Conservation (phyloP, 2,888 invertebrate species). For the Choreutis nemorana region DNA sequence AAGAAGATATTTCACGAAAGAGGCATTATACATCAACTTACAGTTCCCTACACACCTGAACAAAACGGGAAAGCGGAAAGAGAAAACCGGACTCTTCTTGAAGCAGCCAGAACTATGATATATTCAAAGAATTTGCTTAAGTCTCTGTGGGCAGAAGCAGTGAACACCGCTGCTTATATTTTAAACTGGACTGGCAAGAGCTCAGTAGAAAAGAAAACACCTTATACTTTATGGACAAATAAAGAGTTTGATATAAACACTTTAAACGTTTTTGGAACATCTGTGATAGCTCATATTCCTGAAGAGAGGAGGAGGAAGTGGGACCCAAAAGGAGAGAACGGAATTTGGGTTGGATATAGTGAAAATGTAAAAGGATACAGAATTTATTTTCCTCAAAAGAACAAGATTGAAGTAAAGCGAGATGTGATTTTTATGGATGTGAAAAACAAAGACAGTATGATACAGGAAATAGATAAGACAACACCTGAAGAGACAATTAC, state of each 20-base stretch:
- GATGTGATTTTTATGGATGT: constrained; percentile 3
- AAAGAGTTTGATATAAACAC: constrained; percentile 4
- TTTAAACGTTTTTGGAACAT: constrained; percentile 3
- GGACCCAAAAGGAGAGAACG: constrained; percentile 4
- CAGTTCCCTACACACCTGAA: constrained; percentile 7
- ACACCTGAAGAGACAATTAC: neutral
- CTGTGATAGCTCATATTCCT: constrained; percentile 5
- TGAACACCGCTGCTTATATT: constrained; percentile 2
- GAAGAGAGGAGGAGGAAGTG: constrained; percentile 4
- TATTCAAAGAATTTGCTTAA: neutral
- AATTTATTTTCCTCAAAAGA: constrained; percentile 2
- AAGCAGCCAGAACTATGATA: constrained; percentile 8
- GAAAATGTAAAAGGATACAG: constrained; percentile 5
- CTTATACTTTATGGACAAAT: neutral
- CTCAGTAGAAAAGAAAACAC: constrained; percentile 2
- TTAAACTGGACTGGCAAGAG: constrained; percentile 3
- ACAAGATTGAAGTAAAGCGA: constrained; percentile 3
- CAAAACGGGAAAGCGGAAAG: constrained; percentile 8
- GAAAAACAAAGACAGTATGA: neutral
- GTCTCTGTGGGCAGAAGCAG: constrained; percentile 6
- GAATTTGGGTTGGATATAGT: constrained; percentile 5
- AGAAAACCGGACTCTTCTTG: constrained; percentile 7
- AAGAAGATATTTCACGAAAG: neutral
- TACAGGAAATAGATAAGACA: neutral
- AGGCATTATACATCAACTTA: constrained; percentile 1